A percentile compares a stretch with the other conserved stretches of the same genome.
Conservation (phyloP, 1,140 invertebrate genomes). For the Oreohelix idahoensis region DNA sequence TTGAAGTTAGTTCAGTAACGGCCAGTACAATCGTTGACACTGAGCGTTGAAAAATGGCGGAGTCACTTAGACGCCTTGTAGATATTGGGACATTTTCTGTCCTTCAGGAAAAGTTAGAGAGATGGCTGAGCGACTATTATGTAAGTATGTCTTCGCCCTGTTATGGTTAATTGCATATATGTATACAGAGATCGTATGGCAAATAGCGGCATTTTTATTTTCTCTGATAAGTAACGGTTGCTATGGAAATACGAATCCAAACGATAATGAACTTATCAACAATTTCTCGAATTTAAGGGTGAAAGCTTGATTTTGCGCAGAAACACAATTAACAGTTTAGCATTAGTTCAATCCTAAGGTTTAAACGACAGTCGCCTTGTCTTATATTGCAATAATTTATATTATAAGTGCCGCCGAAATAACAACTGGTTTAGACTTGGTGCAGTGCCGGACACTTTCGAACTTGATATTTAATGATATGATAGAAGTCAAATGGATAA, state of each 20-base stretch:
- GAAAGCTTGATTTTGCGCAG: no score
- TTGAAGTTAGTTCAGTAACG: no score
- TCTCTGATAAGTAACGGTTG: slow-evolving; percentile 11
- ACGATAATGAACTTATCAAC: no score
- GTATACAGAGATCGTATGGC: neutral
- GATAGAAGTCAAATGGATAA: no score
- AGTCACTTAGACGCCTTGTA: slow-evolving; percentile 69
- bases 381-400: no score
- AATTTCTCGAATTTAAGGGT: no score
- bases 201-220: slow-evolving; percentile 4
- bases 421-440: slow-evolving; percentile 41
- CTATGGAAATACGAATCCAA: slow-evolving; percentile 5
- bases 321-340: no score
- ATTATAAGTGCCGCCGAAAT: slow-evolving; percentile 33
- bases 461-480: no score
- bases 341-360: no score
- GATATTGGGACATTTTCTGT: slow-evolving; percentile 70
- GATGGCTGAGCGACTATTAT: slow-evolving; percentile 69
- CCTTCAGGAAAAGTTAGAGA: slow-evolving; percentile 70
- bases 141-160: slow-evolving; percentile 59
- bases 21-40: neutral
- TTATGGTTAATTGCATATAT: neutral
- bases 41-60: slow-evolving; percentile 66
- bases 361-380: no score
- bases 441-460: no score